These are phyloP conservation scores for Aleiodes sp. DNA, from an alignment of 1,140 invertebrate genomes.

Conservation along the genomic window DNA sequence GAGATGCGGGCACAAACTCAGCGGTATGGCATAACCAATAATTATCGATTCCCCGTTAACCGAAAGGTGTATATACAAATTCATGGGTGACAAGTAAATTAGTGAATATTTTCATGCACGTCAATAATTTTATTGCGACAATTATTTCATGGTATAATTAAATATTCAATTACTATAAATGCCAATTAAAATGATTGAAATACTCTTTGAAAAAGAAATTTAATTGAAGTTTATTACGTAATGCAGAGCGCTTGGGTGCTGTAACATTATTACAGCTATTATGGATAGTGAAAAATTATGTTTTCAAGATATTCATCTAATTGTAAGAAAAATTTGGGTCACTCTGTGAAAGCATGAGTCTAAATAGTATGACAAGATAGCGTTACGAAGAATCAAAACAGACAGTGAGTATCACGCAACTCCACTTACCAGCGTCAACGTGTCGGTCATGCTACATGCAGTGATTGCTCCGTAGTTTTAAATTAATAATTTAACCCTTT, in stretches of 20 bases:
- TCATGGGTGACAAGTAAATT: background rate
- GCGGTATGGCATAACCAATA: background rate
- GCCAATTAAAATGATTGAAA: too few relatives aligned
- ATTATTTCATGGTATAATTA: too few relatives aligned
- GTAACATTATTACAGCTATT: background rate
- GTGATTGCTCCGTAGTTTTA: background rate
- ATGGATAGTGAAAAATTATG: background rate
- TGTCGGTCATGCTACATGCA: background rate
- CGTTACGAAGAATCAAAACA: background rate
- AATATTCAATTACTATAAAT: too few relatives aligned
- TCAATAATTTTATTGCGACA: too few relatives aligned
- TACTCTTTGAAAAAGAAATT: too few relatives aligned
- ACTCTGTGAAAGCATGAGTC: background rate
- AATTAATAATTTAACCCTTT: background rate
- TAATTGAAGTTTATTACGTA: too few relatives aligned
- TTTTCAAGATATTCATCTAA: background rate
- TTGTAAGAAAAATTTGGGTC: background rate
- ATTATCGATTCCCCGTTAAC: constrained; percentile 10
- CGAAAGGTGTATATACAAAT: background rate
- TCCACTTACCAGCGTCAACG: background rate
- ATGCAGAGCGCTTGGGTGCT: background rate
- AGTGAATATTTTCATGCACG: background rate
- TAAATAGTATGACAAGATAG: background rate
- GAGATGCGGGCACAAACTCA: background rate
- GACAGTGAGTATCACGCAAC: background rate